phyloP scores from a whole-genome alignment of 1,140 invertebrate genomes.

The Bombus sibiricus region DNA sequence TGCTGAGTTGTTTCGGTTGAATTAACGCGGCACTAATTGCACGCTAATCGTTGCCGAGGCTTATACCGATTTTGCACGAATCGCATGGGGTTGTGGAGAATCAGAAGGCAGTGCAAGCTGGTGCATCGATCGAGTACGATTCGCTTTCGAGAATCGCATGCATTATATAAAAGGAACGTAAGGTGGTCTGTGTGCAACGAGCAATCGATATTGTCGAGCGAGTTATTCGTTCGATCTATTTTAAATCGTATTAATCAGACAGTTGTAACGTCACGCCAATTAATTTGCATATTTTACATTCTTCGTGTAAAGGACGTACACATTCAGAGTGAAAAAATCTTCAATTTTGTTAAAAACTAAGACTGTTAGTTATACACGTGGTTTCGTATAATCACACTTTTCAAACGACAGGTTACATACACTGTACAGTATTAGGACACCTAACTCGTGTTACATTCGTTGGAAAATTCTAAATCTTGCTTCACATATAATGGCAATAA shows the following conservation, averaged over 20 bases:
- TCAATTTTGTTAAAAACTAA: background rate
- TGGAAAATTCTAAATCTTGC: background rate
- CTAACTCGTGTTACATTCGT: background rate
- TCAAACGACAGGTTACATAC: background rate
- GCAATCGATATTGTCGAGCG: background rate
- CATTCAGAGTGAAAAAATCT: background rate
- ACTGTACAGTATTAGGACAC: background rate
- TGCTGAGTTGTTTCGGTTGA: background rate
- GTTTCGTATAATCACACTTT: background rate
- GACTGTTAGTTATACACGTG: slow-evolving; percentile 32
- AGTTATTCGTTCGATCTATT: background rate
- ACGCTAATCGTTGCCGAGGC: slow-evolving; percentile 28
- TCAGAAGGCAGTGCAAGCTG: slow-evolving; percentile 30
- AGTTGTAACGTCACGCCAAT: background rate
- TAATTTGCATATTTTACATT: slow-evolving; percentile 2
- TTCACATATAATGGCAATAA: background rate
- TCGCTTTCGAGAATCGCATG: slow-evolving; percentile 41
- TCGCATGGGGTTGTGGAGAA: slow-evolving; percentile 1
- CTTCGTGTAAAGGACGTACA: background rate
- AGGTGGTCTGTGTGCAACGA: background rate
- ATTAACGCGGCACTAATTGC: slow-evolving; percentile 46
- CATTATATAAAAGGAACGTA: background rate
- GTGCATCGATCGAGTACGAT: slow-evolving; percentile 32
- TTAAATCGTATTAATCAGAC: background rate
- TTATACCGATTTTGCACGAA: slow-evolving; percentile 23